phyloP scores from a whole-genome alignment of 1,140 invertebrate genomes.

The Teleopsis dalmanni region DNA sequence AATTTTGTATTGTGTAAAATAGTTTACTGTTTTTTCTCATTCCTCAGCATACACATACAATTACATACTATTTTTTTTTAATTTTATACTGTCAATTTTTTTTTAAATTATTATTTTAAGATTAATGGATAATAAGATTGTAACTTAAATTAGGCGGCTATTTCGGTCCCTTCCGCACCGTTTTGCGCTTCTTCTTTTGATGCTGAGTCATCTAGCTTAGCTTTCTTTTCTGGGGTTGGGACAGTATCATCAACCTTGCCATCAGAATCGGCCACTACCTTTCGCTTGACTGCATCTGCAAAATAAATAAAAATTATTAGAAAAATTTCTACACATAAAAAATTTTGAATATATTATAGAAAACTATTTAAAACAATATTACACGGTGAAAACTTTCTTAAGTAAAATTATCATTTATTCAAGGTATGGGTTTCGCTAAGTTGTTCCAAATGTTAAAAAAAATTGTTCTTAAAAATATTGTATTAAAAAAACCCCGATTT shows the following conservation, averaged over 20 bases:
- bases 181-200: conserved; percentile 37
- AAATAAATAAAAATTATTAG: conserved; percentile 21
- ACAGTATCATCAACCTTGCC: conserved; percentile 29
- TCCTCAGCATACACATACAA: too few species aligned
- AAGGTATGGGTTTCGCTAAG: too few species aligned
- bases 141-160: conserved; percentile 29
- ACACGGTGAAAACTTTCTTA: too few species aligned
- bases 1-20: too few species aligned
- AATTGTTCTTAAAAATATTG: too few species aligned
- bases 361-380: too few species aligned
- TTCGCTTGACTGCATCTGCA: conserved; percentile 35
- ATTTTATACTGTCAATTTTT: too few species aligned
- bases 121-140: background rate
- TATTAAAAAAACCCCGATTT: too few species aligned
- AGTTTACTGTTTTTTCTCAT: too few species aligned
- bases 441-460: too few species aligned
- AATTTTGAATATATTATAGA: background rate
- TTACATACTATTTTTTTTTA: too few species aligned
- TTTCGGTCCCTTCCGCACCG: conserved; percentile 32
- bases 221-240: conserved; percentile 38
- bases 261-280: conserved; percentile 29
- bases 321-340: background rate
- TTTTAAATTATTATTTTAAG: background rate
- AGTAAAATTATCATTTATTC: too few species aligned
- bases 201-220: conserved; percentile 29